Percentiles rank a stretch among this genome's conserved stretches.
These are phyloP conservation scores for Anoura caudifer DNA, from an alignment of 2,113 vertebrate species.

Conservation along the genomic window DNA sequence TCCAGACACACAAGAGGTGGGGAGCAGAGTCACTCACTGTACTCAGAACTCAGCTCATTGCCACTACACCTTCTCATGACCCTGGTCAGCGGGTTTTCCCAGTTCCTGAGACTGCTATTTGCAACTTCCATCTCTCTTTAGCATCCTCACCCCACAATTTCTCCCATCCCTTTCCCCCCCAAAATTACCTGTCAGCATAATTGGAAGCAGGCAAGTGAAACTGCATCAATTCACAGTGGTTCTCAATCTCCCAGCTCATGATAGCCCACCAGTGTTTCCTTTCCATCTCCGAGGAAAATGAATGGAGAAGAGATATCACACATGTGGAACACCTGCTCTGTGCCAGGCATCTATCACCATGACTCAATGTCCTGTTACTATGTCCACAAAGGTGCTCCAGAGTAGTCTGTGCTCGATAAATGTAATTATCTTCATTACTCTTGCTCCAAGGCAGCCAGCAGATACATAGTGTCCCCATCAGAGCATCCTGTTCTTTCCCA, in stretches of 20 bases:
- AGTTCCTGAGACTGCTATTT: fast-evolving
- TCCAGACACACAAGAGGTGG: fast-evolving
- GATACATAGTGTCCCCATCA: fast-evolving
- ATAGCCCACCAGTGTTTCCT: fast-evolving
- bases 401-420: fast-evolving
- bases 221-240: fast-evolving
- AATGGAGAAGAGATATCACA: background rate
- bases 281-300: no score
- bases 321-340: fast-evolving
- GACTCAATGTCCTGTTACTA: background rate
- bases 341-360: fast-evolving
- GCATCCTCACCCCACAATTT: fast-evolving
- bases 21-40: fast-evolving
- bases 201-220: background rate
- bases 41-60: background rate
- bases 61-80: background rate
- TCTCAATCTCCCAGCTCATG: fast-evolving
- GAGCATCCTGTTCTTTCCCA: background rate
- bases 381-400: fast-evolving
- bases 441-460: fast-evolving
- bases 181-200: background rate
- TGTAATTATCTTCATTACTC: no score
- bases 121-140: fast-evolving
- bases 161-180: no score
- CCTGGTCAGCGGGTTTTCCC: fast-evolving